Conservation (phyloP, 2,888 invertebrate genomes). For the Lymantria dispar region DNA sequence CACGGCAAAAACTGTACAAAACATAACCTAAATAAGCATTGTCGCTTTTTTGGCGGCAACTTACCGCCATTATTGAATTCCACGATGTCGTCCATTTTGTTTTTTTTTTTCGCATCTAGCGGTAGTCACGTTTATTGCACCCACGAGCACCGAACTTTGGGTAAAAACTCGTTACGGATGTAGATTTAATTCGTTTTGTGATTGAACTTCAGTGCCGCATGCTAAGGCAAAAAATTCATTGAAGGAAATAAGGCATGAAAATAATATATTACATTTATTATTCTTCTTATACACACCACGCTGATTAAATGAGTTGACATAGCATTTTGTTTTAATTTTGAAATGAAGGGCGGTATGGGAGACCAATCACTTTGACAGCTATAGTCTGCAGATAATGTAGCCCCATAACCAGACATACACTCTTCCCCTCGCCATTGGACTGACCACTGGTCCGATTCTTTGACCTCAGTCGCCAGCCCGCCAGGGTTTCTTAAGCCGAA, state of each 20-base stretch:
- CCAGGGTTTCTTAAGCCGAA: too few relatives aligned
- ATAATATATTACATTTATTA: too few relatives aligned
- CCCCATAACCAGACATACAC: too few relatives aligned
- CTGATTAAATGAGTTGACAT: too few relatives aligned
- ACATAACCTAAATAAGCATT: slow-evolving; percentile 13
- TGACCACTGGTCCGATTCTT: too few relatives aligned
- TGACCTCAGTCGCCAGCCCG: too few relatives aligned
- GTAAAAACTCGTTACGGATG: slow-evolving; percentile 20
- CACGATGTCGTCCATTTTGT: slow-evolving; percentile 19
- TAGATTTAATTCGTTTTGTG: slow-evolving; percentile 15
- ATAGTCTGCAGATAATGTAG: too few relatives aligned
- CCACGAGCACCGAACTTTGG: slow-evolving; percentile 22
- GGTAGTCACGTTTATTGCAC: slow-evolving; percentile 30
- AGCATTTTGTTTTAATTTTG: too few relatives aligned
- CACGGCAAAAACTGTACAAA: slow-evolving; percentile 4
- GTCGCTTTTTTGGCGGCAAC: slow-evolving; percentile 10
- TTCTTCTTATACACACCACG: too few relatives aligned
- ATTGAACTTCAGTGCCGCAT: slow-evolving; percentile 6
- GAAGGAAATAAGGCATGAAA: neutral
- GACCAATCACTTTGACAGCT: too few relatives aligned
- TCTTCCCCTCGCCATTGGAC: too few relatives aligned
- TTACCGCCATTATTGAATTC: slow-evolving; percentile 27
- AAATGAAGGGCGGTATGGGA: too few relatives aligned
- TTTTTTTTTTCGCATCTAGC: slow-evolving; percentile 19
- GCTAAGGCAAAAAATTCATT: neutral